Evolutionary conservation across 2,113 vertebrate species (phyloP).

Genomic region (Myocastor coypus): DNA sequence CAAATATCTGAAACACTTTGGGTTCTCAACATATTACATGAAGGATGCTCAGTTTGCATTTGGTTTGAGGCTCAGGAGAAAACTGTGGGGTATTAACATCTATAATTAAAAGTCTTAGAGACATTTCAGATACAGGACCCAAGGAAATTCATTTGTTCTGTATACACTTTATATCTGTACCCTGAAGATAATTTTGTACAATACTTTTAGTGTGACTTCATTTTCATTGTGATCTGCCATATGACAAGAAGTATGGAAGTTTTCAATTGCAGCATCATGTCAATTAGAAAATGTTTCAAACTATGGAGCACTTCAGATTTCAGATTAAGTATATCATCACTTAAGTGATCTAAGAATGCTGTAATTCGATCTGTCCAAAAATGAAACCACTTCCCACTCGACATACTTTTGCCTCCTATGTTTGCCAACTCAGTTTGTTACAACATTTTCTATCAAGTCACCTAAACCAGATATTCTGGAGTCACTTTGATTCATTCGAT

Average conservation of each 20-base stretch:
- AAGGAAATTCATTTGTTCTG: neutral
- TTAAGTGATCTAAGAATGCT: neutral
- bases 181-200: neutral
- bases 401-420: neutral
- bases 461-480: neutral
- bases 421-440: neutral
- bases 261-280: neutral
- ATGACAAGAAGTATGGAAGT: neutral
- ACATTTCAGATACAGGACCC: neutral
- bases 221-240: neutral
- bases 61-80: constrained; percentile 20
- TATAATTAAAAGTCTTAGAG: neutral
- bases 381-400: neutral
- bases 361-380: neutral
- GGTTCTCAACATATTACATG: neutral
- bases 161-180: neutral
- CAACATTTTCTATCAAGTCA: neutral
- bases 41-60: neutral
- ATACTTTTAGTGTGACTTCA: neutral
- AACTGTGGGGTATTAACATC: neutral
- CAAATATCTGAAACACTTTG: neutral
- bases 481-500: neutral
- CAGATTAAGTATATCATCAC: neutral
- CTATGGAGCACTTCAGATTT: neutral
- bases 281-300: neutral